These are phyloP conservation scores for Gnathonemus echidnorhynchus DNA, from an alignment of 2,113 vertebrate genomes.

Conservation along the genomic window DNA sequence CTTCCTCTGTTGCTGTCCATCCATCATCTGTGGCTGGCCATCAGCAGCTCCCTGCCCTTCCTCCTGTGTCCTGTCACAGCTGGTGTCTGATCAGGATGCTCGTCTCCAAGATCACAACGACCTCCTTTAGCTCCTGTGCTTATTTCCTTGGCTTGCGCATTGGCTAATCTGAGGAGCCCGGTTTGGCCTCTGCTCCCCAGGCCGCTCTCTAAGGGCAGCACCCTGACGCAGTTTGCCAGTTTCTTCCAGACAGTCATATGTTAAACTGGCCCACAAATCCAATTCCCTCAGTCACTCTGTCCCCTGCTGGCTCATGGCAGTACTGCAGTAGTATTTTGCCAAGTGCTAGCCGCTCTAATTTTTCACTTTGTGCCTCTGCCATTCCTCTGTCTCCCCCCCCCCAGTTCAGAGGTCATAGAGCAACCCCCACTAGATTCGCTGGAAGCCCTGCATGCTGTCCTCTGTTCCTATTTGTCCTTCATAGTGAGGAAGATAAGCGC, in stretches of 20 bases:
- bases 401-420: not conserved
- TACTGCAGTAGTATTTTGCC: not conserved
- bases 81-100: not conserved
- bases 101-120: not conserved
- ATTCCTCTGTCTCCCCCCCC: not conserved
- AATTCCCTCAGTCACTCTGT: not conserved
- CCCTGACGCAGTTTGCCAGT: not conserved
- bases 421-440: not conserved
- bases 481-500: not conserved
- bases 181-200: not conserved
- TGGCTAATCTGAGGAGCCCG: not conserved
- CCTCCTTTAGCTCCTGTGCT: not conserved
- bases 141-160: not conserved
- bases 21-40: not conserved
- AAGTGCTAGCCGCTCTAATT: not conserved
- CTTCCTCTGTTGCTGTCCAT: not conserved
- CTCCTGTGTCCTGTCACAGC: not conserved
- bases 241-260: not conserved
- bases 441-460: not conserved
- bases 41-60: not conserved
- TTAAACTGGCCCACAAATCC: not conserved
- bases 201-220: not conserved
- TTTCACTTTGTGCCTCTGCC: not conserved
- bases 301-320: not conserved
- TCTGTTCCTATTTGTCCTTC: not conserved